phyloP scores from a whole-genome alignment of 2,888 invertebrate genomes.

The Pteria penguin region DNA sequence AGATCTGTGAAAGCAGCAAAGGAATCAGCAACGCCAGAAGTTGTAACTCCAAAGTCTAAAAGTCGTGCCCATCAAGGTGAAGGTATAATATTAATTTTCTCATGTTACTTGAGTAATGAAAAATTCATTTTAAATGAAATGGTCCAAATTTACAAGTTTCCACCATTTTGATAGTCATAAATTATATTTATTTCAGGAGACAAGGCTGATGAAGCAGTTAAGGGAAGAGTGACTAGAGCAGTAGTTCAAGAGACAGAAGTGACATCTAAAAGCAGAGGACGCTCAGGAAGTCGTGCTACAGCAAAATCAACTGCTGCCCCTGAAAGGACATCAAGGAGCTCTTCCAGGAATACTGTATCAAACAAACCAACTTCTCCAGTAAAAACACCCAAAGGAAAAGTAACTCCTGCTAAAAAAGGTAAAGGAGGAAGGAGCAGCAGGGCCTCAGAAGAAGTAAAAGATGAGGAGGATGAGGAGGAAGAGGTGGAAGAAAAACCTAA shows the following conservation, averaged over 20 bases:
- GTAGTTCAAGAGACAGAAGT: conserved; percentile 55
- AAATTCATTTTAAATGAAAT: no score
- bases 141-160: no score
- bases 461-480: conserved; percentile 28
- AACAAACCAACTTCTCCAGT: conserved; percentile 38
- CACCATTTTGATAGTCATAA: no score
- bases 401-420: not conserved
- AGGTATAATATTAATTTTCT: no score
- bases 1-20: conserved; percentile 1
- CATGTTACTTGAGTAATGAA: no score
- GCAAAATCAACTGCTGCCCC: conserved; percentile 21
- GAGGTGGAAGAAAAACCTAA: conserved; percentile 27
- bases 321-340: conserved; percentile 3
- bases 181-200: conserved; percentile 44
- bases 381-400: conserved; percentile 22
- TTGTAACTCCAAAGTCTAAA: not conserved
- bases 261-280: conserved; percentile 16
- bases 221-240: conserved; percentile 54
- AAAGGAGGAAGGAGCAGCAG: conserved; percentile 19
- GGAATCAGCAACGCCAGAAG: not conserved
- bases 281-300: conserved; percentile 29
- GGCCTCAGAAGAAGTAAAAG: conserved; percentile 28
- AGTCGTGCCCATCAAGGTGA: conserved; percentile 11
- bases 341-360: conserved; percentile 23
- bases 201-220: not conserved